A percentile compares a stretch with the other conserved stretches of the same genome.
Evolutionary conservation across 2,797 vertebrate genomes (phyloP).

Genomic region (Astyanax mexicanus): DNA sequence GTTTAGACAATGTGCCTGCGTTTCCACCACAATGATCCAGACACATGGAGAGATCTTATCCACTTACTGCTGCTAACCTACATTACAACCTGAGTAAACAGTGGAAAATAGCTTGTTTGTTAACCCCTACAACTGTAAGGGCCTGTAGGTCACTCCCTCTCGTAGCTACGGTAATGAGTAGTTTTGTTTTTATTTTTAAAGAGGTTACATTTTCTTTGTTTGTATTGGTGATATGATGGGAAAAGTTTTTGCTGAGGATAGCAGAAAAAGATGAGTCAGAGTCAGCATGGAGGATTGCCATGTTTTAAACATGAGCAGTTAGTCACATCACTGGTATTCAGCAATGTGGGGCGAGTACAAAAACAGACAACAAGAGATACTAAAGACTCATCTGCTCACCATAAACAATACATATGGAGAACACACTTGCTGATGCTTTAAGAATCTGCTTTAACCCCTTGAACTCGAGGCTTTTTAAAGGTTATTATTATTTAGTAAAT

Average conservation of each 20-base stretch:
- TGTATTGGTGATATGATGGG: too few species aligned
- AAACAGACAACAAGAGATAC: neutral
- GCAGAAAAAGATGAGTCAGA: neutral
- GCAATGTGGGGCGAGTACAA: neutral
- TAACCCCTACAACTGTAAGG: neutral
- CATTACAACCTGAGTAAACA: neutral
- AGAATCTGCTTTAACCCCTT: neutral
- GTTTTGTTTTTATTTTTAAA: too few species aligned
- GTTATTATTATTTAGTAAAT: too few species aligned
- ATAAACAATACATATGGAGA: neutral
- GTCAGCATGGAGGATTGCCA: neutral
- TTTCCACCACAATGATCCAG: slow-evolving; percentile 37
- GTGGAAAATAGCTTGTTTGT: neutral
- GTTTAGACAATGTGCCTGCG: slow-evolving; percentile 32
- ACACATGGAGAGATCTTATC: slow-evolving; percentile 55
- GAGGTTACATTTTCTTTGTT: too few species aligned
- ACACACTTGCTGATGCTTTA: neutral
- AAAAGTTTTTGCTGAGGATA: slow-evolving; percentile 7
- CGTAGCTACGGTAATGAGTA: neutral
- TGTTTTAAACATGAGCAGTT: neutral
- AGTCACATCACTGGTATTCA: slow-evolving; percentile 23
- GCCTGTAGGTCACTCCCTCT: neutral
- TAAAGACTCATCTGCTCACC: neutral
- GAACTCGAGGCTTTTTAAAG: neutral
- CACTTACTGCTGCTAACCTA: slow-evolving; percentile 29